phyloP scores from a whole-genome alignment of 2,888 invertebrate genomes.

The Agrotis clavis region DNA sequence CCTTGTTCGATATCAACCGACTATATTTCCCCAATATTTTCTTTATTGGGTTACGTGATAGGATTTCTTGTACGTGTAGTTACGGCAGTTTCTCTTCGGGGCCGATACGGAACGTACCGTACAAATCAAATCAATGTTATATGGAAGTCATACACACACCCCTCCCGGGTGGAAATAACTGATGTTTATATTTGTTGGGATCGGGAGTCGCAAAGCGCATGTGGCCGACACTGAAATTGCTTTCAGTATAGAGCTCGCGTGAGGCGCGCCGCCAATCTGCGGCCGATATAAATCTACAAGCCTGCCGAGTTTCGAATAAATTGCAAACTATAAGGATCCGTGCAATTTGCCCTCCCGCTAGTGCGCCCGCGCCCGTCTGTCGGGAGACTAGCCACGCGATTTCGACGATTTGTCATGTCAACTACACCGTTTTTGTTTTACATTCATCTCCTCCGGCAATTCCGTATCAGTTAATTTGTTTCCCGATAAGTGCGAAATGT shows the following conservation, averaged over 20 bases:
- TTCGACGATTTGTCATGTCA: conserved; percentile 83
- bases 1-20: conserved; percentile 64
- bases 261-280: conserved; percentile 83
- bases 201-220: conserved; percentile 71
- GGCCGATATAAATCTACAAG: conserved; percentile 87
- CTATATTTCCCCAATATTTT: conserved; percentile 73
- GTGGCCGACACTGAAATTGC: conserved; percentile 83
- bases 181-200: conserved; percentile 73
- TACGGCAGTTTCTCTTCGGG: conserved; percentile 57
- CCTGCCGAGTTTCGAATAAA: conserved; percentile 85
- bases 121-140: conserved; percentile 80
- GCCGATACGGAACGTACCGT: conserved; percentile 45
- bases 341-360: conserved; percentile 77
- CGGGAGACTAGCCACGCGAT: conserved; percentile 69
- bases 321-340: conserved; percentile 84
- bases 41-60: conserved; percentile 81
- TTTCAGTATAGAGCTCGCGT: conserved; percentile 83
- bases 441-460: conserved; percentile 56
- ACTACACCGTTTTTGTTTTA: conserved; percentile 72
- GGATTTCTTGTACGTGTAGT: conserved; percentile 71
- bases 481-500: conserved; percentile 49
- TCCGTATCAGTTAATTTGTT: conserved; percentile 53
- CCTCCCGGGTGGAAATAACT: conserved; percentile 75
- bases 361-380: conserved; percentile 63
- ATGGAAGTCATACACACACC: conserved; percentile 72